A percentile compares a stretch with the other conserved stretches of the same genome.
phyloP scores from a whole-genome alignment of 2,888 invertebrate genomes.

The Thymelicus sylvestris region DNA sequence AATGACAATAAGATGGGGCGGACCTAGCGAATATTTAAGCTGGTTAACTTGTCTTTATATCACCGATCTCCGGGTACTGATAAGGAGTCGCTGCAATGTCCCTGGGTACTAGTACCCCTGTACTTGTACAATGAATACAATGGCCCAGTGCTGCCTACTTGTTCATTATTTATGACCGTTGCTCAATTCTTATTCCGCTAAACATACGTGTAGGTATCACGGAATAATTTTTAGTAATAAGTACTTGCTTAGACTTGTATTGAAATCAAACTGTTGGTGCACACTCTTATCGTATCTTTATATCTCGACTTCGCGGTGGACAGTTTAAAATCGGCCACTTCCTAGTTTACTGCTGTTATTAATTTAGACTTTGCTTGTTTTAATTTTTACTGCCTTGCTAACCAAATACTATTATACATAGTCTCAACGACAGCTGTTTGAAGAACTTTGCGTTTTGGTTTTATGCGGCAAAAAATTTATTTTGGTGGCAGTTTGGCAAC shows the following conservation, averaged over 20 bases:
- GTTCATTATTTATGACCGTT: constrained; percentile 51
- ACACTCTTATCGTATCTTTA: background rate
- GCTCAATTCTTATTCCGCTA: constrained; percentile 41
- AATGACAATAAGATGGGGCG: constrained; percentile 21
- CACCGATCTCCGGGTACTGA: constrained; percentile 23
- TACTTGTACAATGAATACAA: constrained; percentile 55
- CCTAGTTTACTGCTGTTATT: background rate
- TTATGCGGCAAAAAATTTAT: too few species aligned
- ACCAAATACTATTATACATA: too few species aligned
- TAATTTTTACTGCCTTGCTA: too few species aligned
- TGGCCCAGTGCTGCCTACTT: constrained; percentile 48
- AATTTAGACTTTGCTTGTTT: background rate
- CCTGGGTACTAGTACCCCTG: constrained; percentile 7
- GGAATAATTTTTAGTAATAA: constrained; percentile 28
- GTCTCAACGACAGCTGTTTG: too few species aligned
- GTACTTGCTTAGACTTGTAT: background rate
- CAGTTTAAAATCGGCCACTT: background rate
- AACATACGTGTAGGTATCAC: constrained; percentile 23
- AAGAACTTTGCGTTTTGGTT: too few species aligned
- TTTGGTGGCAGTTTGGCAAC: too few species aligned
- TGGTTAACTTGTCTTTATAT: constrained; percentile 17
- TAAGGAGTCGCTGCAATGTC: constrained; percentile 19
- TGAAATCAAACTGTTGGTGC: background rate
- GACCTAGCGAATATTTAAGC: constrained; percentile 15
- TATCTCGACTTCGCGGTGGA: background rate